Conservation (phyloP, 2,797 vertebrate genomes). For the Chloroceryle amazona region DNA sequence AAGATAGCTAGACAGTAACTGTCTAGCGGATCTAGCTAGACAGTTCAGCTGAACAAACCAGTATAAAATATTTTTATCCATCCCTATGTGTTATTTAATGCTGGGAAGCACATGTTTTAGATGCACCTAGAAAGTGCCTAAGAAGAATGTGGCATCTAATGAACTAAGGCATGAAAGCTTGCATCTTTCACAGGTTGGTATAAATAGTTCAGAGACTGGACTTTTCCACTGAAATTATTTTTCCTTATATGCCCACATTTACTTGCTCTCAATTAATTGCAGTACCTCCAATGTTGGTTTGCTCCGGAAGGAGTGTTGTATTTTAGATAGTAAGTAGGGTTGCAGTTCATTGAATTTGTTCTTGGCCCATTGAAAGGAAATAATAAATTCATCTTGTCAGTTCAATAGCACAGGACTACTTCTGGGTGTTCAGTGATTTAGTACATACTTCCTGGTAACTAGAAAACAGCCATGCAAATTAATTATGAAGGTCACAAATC, state of each 20-base stretch:
- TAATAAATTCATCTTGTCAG: slow-evolving; percentile 49
- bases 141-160: neutral
- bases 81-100: neutral
- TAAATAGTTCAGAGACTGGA: neutral
- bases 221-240: neutral
- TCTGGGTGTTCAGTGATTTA: slow-evolving; percentile 30
- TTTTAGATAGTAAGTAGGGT: neutral
- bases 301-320: neutral
- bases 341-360: slow-evolving; percentile 20
- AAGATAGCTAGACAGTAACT: neutral
- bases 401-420: slow-evolving; percentile 15
- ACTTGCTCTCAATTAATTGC: neutral
- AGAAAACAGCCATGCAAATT: neutral
- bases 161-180: neutral
- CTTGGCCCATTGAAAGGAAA: slow-evolving; percentile 17
- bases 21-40: neutral
- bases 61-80: neutral
- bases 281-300: neutral
- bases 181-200: neutral
- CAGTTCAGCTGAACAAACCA: neutral
- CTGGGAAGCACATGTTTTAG: neutral
- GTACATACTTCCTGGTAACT: neutral
- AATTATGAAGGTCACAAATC: neutral
- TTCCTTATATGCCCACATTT: neutral
- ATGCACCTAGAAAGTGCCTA: neutral